Evolutionary conservation across 2,797 vertebrate genomes (phyloP).

Genomic region (Hapalemur alaotrensis): DNA sequence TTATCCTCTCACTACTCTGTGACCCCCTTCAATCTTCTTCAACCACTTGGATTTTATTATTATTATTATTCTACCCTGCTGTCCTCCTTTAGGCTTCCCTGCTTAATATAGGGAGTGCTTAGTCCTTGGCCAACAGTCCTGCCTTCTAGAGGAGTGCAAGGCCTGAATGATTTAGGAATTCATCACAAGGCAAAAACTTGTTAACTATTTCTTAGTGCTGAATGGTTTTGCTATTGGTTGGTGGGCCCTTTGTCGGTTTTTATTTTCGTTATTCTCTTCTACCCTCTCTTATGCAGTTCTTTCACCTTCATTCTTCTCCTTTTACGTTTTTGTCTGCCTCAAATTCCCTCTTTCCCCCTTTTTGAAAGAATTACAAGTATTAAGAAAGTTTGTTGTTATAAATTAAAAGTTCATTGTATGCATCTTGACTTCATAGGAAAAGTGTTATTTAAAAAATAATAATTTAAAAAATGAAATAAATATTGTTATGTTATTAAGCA

Average conservation of each 20-base stretch:
- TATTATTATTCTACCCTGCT: background rate
- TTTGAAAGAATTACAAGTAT: background rate
- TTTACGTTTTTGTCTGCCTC: background rate
- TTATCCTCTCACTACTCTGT: background rate
- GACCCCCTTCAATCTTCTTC: background rate
- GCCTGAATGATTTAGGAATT: background rate
- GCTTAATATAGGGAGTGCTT: background rate
- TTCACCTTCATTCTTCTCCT: background rate
- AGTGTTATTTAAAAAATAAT: background rate
- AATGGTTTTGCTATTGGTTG: background rate
- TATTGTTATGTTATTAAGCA: slow-evolving; percentile 42
- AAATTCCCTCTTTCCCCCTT: too few relatives aligned
- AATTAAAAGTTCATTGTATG: background rate
- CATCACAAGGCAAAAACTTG: background rate
- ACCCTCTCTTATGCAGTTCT: background rate
- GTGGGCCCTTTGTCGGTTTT: background rate
- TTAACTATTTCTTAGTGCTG: background rate
- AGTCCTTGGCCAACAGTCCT: background rate
- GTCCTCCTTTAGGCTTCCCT: background rate
- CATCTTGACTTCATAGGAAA: slow-evolving; percentile 37
- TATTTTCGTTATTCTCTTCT: background rate
- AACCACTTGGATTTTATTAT: too few relatives aligned
- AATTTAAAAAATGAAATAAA: slow-evolving; percentile 60
- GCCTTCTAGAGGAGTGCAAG: background rate
- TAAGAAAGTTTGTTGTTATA: slow-evolving; percentile 47